Evolutionary conservation across 2,888 invertebrate species (phyloP).

Genomic region (Andrena camellia): DNA sequence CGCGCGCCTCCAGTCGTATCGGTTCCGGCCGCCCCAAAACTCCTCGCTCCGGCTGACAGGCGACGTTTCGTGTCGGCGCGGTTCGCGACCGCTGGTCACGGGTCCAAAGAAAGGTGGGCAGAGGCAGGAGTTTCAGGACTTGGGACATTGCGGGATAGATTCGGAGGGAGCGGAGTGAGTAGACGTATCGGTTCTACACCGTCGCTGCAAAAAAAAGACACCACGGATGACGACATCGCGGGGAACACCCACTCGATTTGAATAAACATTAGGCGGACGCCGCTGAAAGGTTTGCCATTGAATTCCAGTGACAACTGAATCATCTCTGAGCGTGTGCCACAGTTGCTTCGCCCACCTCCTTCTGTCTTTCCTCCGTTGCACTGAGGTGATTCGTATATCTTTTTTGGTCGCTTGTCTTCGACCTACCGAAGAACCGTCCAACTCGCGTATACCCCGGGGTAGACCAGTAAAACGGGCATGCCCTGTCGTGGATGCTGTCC

Average conservation of each 20-base stretch:
- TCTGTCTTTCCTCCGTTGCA: not conserved
- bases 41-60: not conserved
- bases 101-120: not conserved
- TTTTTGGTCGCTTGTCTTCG: no score
- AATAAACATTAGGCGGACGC: not conserved
- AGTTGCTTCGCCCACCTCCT: no score
- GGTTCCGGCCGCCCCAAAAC: not conserved
- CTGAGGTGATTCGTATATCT: no score
- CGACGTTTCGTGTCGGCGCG: not conserved
- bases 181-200: not conserved
- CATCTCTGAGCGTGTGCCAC: not conserved
- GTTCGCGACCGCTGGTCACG: not conserved
- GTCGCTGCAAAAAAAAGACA: not conserved
- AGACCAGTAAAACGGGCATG: no score
- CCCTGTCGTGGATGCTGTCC: not conserved
- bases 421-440: no score
- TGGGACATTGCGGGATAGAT: not conserved
- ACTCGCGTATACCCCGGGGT: no score
- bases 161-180: not conserved
- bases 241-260: constrained; percentile 16
- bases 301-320: not conserved
- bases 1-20: not conserved
- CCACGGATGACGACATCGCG: constrained; percentile 15
- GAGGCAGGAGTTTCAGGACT: not conserved
- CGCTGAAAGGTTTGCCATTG: not conserved